Conservation (phyloP, 2,113 vertebrate species). For the Scalopus aquaticus region DNA sequence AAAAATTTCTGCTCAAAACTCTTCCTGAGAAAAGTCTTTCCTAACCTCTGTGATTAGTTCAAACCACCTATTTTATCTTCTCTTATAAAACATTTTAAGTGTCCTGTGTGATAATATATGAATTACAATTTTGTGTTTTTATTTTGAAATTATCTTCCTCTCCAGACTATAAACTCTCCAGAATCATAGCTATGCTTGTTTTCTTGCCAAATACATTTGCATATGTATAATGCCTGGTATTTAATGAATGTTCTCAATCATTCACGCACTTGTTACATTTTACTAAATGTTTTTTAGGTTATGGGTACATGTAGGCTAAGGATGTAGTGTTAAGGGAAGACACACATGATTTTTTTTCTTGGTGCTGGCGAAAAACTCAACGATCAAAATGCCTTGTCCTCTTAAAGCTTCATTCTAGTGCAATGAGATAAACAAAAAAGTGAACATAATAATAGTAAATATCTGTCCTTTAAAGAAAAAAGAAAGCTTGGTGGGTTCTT, state of each 20-base stretch:
- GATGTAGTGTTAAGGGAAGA: neutral
- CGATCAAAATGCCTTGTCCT: neutral
- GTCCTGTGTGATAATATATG: neutral
- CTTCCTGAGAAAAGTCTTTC: neutral
- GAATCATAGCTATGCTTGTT: neutral
- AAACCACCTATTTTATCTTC: neutral
- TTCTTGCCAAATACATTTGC: neutral
- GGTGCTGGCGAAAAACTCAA: neutral
- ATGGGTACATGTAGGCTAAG: neutral
- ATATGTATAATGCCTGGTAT: neutral
- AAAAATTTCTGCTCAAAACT: neutral
- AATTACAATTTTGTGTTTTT: neutral
- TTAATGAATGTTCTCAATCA: neutral
- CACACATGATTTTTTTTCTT: neutral
- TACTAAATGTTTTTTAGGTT: neutral
- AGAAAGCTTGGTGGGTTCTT: accelerated
- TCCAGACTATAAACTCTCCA: neutral
- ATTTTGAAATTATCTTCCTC: neutral
- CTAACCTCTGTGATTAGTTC: neutral
- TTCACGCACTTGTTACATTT: neutral
- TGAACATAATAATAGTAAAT: neutral
- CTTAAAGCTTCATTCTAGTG: neutral
- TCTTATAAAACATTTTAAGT: neutral
- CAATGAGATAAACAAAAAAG: neutral
- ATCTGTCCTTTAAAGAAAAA: neutral